Evolutionary conservation across 2,113 vertebrate genomes (phyloP).

Genomic region (Delphinus delphis): DNA sequence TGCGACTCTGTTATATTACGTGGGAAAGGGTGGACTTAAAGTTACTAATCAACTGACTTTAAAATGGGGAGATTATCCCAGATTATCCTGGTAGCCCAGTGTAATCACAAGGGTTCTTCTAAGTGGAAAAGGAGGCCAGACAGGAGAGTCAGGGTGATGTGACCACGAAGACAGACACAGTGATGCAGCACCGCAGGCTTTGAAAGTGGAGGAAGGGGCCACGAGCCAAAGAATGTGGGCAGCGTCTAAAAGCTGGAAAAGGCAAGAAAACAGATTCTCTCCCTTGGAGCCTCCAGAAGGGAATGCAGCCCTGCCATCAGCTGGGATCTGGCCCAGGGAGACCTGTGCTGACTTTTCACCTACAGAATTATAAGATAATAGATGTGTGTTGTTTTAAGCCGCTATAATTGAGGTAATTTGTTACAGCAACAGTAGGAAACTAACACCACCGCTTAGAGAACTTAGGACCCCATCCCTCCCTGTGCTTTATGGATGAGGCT

Average conservation of each 20-base stretch:
- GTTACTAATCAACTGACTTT: neutral
- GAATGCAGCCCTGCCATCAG: fast-evolving
- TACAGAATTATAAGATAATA: too few species aligned
- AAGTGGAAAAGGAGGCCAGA: neutral
- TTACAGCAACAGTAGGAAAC: fast-evolving
- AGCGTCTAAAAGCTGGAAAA: neutral
- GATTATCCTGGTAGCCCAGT: neutral
- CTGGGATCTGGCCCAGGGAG: neutral
- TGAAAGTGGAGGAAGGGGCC: neutral
- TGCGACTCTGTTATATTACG: neutral
- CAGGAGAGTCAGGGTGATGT: fast-evolving
- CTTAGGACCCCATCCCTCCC: neutral
- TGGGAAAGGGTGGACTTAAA: neutral
- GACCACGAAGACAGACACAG: fast-evolving
- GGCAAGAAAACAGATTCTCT: neutral
- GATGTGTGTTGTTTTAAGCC: too few species aligned
- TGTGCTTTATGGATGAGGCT: neutral
- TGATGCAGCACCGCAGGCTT: neutral
- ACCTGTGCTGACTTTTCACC: neutral
- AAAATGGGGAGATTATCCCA: neutral
- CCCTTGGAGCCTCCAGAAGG: neutral
- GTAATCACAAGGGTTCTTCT: fast-evolving
- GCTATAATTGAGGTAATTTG: fast-evolving
- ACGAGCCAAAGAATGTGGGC: neutral
- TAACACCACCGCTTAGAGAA: fast-evolving